These are phyloP conservation scores for Silurus asotus DNA, from an alignment of 2,113 vertebrate species.

Conservation along the genomic window DNA sequence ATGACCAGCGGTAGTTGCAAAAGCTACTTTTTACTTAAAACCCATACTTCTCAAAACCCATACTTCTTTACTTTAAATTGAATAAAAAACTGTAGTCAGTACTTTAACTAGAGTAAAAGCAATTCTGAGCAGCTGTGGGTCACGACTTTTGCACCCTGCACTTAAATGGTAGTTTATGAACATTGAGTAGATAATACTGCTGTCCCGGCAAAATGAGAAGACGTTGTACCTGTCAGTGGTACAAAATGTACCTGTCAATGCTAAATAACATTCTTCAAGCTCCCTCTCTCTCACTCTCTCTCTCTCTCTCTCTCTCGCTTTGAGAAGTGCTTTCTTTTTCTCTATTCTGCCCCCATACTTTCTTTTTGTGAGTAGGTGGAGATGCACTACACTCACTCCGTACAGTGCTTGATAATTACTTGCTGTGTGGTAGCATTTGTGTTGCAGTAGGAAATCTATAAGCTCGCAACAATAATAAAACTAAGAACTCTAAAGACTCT, in stretches of 20 bases:
- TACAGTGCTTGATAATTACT: slow-evolving; percentile 16
- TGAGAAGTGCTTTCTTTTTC: not conserved
- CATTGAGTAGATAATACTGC: slow-evolving; percentile 19
- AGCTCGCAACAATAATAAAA: not conserved
- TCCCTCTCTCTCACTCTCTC: slow-evolving; percentile 8
- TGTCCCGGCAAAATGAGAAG: slow-evolving; percentile 25
- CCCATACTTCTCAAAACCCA: too few relatives aligned
- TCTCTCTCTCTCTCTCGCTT: not conserved
- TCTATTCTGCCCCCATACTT: not conserved
- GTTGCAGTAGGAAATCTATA: not conserved
- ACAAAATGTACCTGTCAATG: slow-evolving; percentile 27
- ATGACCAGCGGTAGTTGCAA: too few relatives aligned
- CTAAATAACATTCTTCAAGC: slow-evolving; percentile 25
- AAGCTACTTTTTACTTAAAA: too few relatives aligned
- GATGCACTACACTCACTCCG: slow-evolving; percentile 14
- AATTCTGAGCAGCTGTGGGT: not conserved
- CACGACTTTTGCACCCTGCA: not conserved
- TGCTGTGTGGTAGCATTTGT: not conserved
- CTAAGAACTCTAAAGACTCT: not conserved
- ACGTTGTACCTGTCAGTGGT: slow-evolving; percentile 16
- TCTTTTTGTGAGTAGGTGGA: slow-evolving; percentile 1
- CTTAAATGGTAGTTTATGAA: not conserved
- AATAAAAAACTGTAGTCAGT: not conserved
- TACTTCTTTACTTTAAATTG: too few relatives aligned
- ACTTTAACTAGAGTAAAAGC: not conserved